Base-by-base conservation (phyloP, 2,797 vertebrate genomes). In the Sebastes minor region DNA sequence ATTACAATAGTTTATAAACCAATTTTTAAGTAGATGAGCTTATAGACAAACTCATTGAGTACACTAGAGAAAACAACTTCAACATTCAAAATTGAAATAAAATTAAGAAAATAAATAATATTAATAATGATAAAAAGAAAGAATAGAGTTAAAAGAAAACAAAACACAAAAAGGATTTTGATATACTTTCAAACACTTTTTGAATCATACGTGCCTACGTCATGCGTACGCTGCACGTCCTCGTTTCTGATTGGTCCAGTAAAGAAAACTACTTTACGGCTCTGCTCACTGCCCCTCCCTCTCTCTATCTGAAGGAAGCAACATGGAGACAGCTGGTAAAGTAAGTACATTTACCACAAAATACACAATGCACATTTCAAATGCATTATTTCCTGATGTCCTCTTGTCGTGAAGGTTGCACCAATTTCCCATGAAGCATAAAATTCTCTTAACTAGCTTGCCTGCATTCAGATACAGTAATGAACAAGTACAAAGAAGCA, bases 281-380 rank as follows among this genome's bases (percentile, higher is more conserved):
- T 35, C 69, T 13, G 5, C 66, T 13, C 60, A 0, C 6, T 14
- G 8, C 30, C 25, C 61, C 13, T 14, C 22, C 1, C 14, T 22
- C 12, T 25, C 27, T 74, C 9, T 5, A 3, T 32, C 75, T 4
- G 67, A 46, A 75, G 23, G 5, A 81, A 1, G 2, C 0, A 90
- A 86, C 88, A 96, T 96, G 96, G 94, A 93, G 78, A 95, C 95
- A 22, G 86, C 84, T 61, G 95, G 95, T 0, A 85, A 95, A 93
- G 96, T 96, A 86, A 95, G 95, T 90, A 0, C 8, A 1, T 1
- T 53, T 76, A 18, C 2, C 3, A n/a, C 0, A 8, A 38, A 79
- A 38, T 18, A 10, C 13, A 0, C 13, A 6, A 35, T 2, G 35
- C 23, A 6, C 18, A 0, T 2, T 12, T 6, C 1, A 35, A 30